Conservation (phyloP, 2,113 vertebrate species). For the western clawed frog (Xenopus tropicalis) region DNA sequence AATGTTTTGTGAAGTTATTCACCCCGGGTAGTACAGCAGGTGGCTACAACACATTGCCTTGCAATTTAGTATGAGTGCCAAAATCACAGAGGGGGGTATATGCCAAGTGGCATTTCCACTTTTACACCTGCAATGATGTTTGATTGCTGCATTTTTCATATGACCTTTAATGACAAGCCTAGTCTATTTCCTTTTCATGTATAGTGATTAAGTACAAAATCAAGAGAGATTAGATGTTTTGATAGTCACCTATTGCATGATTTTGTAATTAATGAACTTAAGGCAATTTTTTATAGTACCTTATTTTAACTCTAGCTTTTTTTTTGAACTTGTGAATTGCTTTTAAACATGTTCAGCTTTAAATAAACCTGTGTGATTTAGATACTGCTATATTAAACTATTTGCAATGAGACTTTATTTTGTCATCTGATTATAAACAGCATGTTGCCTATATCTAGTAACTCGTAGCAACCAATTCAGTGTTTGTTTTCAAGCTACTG, state of each 20-base stretch:
- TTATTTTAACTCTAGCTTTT: too few species aligned
- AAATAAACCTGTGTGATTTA: too few species aligned
- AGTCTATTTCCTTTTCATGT: conserved; percentile 11
- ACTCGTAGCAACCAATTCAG: too few species aligned
- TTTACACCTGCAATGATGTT: conserved; percentile 18
- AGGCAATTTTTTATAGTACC: neutral
- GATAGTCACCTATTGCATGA: conserved; percentile 15
- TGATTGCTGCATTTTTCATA: conserved; percentile 26
- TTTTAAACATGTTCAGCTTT: too few species aligned
- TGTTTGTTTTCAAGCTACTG: too few species aligned
- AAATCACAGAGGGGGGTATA: conserved; percentile 1
- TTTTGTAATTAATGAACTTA: neutral
- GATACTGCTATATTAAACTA: too few species aligned
- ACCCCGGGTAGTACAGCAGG: neutral
- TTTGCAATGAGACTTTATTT: too few species aligned
- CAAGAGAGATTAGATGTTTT: conserved; percentile 27
- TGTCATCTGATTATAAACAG: too few species aligned
- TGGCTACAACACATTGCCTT: neutral
- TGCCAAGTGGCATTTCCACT: conserved; percentile 17
- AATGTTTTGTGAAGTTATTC: conserved; percentile 9
- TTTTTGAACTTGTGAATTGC: too few species aligned
- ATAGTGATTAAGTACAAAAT: conserved; percentile 20
- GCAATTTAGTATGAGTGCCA: conserved; percentile 7
- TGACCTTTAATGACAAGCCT: conserved; percentile 33
- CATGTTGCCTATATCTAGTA: too few species aligned